Percentiles rank a stretch among this genome's conserved stretches.
Conservation (phyloP, 2,797 vertebrate species). For the Eleutherodactylus coqui region DNA sequence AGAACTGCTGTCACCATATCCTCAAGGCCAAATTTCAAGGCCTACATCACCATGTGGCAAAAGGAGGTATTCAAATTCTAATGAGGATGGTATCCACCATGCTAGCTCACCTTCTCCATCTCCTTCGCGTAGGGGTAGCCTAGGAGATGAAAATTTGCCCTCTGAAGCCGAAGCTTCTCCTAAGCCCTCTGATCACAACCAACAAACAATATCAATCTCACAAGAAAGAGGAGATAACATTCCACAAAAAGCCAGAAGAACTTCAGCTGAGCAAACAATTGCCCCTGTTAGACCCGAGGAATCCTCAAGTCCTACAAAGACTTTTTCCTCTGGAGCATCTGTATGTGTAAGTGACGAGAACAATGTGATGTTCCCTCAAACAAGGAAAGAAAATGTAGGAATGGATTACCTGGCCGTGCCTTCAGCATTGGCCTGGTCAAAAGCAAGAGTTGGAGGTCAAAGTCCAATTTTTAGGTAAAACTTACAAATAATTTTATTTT, state of each 20-base stretch:
- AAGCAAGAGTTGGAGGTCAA: slow-evolving; percentile 86
- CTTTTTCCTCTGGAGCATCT: slow-evolving; percentile 61
- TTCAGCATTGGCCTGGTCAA: slow-evolving; percentile 86
- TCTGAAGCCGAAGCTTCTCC: slow-evolving; percentile 66
- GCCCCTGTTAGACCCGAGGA: slow-evolving; percentile 70
- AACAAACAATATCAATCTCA: slow-evolving; percentile 63
- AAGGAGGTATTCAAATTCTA: slow-evolving; percentile 82
- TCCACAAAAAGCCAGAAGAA: slow-evolving; percentile 91
- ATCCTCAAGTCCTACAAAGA: slow-evolving; percentile 71
- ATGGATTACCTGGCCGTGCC: slow-evolving; percentile 95
- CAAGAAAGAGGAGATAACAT: slow-evolving; percentile 78
- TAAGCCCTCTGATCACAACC: slow-evolving; percentile 64
- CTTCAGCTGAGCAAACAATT: slow-evolving; percentile 85
- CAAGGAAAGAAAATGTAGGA: slow-evolving; percentile 74
- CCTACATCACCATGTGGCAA: slow-evolving; percentile 90
- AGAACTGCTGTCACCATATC: slow-evolving; percentile 67
- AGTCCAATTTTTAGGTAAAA: slow-evolving; percentile 90
- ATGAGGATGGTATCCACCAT: slow-evolving; percentile 68
- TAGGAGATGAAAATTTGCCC: slow-evolving; percentile 80
- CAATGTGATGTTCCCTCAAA: slow-evolving; percentile 33
- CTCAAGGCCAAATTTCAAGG: slow-evolving; percentile 72
- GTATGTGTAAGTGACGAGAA: slow-evolving; percentile 70
- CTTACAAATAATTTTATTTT: background rate
- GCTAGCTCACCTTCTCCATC: slow-evolving; percentile 73
- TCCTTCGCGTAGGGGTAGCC: slow-evolving; percentile 83